Conservation (phyloP, 2,888 invertebrate genomes). For the Salpingus planirostris region DNA sequence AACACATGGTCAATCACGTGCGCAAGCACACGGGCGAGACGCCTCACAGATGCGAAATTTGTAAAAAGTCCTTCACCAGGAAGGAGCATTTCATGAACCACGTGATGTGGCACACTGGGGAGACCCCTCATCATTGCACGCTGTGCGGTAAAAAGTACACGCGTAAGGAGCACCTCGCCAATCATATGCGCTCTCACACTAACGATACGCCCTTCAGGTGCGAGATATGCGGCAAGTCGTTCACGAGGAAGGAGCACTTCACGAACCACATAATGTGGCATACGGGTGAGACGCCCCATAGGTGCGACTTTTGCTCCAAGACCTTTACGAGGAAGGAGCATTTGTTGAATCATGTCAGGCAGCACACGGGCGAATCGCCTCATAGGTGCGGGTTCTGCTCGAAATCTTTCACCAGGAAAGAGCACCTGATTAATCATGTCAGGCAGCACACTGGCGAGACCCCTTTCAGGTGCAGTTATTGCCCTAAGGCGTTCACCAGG, state of each 20-base stretch:
- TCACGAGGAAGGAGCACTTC: conserved; percentile 83
- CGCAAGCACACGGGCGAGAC: conserved; percentile 69
- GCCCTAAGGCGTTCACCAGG: conserved; percentile 76
- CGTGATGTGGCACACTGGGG: conserved; percentile 76
- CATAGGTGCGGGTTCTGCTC: conserved; percentile 80
- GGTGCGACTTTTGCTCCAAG: conserved; percentile 71
- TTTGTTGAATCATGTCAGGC: conserved; percentile 66
- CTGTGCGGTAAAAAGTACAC: conserved; percentile 84
- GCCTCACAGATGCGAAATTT: conserved; percentile 67
- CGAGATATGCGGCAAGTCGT: conserved; percentile 81
- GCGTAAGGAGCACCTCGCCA: conserved; percentile 79
- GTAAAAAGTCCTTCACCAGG: conserved; percentile 69
- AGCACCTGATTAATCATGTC: conserved; percentile 79
- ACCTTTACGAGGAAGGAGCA: conserved; percentile 72
- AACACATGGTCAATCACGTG: conserved; percentile 72
- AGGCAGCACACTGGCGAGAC: conserved; percentile 69
- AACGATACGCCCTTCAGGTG: conserved; percentile 82
- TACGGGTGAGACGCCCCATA: conserved; percentile 68
- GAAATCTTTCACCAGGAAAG: conserved; percentile 79
- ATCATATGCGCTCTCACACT: conserved; percentile 81
- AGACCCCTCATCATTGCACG: conserved; percentile 81
- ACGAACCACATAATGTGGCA: conserved; percentile 88
- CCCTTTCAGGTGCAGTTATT: conserved; percentile 73
- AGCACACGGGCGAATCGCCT: conserved; percentile 75
- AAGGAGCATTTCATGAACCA: conserved; percentile 74